Percentiles rank a stretch among this genome's conserved stretches.
These are phyloP conservation scores for Eutolmus rufibarbis DNA, from an alignment of 2,888 invertebrate species.

Conservation along the genomic window DNA sequence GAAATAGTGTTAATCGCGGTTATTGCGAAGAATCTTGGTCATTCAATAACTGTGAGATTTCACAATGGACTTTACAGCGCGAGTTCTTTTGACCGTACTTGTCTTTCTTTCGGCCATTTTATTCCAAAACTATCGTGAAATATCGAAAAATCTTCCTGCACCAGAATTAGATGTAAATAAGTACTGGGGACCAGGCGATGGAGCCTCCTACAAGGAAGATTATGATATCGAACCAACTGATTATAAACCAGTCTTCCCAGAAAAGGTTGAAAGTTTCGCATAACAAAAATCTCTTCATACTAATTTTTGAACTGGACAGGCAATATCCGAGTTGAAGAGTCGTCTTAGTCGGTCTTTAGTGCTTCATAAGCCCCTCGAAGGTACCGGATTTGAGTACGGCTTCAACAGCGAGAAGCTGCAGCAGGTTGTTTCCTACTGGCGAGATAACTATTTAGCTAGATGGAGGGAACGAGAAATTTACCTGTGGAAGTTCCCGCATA, in stretches of 20 bases:
- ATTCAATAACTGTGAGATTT: neutral
- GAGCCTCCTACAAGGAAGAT: constrained; percentile 55
- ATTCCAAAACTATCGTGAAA: constrained; percentile 56
- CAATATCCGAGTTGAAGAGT: constrained; percentile 67
- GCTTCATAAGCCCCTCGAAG: constrained; percentile 70
- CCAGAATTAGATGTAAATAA: constrained; percentile 56
- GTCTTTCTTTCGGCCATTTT: constrained; percentile 53
- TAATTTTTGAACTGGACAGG: constrained; percentile 55
- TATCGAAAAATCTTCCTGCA: constrained; percentile 53
- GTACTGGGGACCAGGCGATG: constrained; percentile 60
- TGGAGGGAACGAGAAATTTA: constrained; percentile 74
- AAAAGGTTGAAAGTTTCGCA: constrained; percentile 39
- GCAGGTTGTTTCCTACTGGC: constrained; percentile 81
- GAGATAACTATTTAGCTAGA: constrained; percentile 72
- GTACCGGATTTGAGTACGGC: constrained; percentile 78
- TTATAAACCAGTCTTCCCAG: constrained; percentile 41
- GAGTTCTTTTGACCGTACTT: constrained; percentile 50
- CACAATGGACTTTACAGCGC: constrained; percentile 40
- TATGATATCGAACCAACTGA: constrained; percentile 46
- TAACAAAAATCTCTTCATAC: neutral
- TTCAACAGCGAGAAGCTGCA: constrained; percentile 75
- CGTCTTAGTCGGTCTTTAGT: constrained; percentile 66
- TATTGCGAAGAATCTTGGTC: neutral
- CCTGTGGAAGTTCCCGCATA: constrained; percentile 80
- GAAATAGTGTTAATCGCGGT: neutral